Conservation (phyloP, 1,140 invertebrate species). For the Aphaenogaster rudis region DNA sequence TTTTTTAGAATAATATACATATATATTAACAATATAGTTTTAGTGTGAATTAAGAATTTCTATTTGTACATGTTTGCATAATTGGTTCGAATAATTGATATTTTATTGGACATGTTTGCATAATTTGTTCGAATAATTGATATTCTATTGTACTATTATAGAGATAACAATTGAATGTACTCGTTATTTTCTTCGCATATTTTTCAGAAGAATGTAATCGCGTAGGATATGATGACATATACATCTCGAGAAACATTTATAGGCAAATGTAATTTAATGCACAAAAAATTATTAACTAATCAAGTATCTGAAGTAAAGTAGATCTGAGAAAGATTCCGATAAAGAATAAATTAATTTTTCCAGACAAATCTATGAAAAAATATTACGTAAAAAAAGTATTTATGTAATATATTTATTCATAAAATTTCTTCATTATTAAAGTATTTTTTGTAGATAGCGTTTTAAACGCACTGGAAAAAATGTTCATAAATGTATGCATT, state of each 20-base stretch:
- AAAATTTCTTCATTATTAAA: neutral
- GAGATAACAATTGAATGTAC: neutral
- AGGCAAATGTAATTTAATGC: neutral
- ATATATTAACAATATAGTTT: conserved; percentile 1
- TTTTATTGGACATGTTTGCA: neutral
- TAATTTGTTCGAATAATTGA: neutral
- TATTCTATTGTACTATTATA: neutral
- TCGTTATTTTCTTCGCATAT: neutral
- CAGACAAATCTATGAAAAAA: neutral
- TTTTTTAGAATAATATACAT: neutral
- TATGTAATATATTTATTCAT: neutral
- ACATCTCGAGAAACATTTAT: conserved; percentile 32
- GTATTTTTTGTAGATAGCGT: neutral
- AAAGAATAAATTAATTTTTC: neutral
- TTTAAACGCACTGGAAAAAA: neutral
- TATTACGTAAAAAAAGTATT: neutral
- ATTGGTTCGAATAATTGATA: neutral
- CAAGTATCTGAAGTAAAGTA: conserved; percentile 6
- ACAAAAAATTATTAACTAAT: neutral
- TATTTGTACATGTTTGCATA: neutral
- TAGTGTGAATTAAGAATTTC: neutral
- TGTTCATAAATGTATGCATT: neutral
- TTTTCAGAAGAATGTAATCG: conserved; percentile 14
- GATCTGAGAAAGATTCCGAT: neutral
- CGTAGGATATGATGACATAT: neutral